These are phyloP conservation scores for Leptinotarsa juncta DNA, from an alignment of 2,888 invertebrate species.

Conservation along the genomic window DNA sequence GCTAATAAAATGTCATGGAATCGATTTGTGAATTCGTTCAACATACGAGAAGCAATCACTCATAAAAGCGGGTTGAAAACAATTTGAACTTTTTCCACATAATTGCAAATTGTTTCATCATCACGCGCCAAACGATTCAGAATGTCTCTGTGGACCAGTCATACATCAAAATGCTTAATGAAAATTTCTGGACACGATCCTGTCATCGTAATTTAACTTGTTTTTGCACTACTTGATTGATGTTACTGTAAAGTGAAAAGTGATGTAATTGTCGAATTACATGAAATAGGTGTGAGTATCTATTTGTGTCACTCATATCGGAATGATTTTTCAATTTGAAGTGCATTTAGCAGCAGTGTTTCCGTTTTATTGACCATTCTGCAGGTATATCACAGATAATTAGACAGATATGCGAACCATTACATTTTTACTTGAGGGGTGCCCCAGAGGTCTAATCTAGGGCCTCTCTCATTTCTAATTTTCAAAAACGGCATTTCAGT, in stretches of 20 bases:
- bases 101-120: conserved; percentile 13
- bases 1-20: no score
- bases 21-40: neutral
- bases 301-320: neutral
- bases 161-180: conserved; percentile 13
- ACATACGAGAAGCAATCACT: neutral
- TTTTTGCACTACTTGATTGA: conserved; percentile 35
- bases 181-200: conserved; percentile 37
- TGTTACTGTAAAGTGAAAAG: conserved; percentile 34
- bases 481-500: no score
- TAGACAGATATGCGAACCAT: no score
- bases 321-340: neutral
- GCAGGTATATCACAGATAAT: no score
- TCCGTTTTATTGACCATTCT: no score
- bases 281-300: conserved; percentile 4
- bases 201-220: conserved; percentile 21
- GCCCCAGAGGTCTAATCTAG: no score
- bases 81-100: conserved; percentile 1
- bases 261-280: conserved; percentile 22
- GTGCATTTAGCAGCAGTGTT: no score
- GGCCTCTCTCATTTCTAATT: no score
- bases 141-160: neutral
- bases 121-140: neutral
- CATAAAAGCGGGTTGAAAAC: neutral
- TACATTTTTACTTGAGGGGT: no score